Evolutionary conservation across 2,888 invertebrate species (phyloP).

Genomic region (Oxyteleia sp.): DNA sequence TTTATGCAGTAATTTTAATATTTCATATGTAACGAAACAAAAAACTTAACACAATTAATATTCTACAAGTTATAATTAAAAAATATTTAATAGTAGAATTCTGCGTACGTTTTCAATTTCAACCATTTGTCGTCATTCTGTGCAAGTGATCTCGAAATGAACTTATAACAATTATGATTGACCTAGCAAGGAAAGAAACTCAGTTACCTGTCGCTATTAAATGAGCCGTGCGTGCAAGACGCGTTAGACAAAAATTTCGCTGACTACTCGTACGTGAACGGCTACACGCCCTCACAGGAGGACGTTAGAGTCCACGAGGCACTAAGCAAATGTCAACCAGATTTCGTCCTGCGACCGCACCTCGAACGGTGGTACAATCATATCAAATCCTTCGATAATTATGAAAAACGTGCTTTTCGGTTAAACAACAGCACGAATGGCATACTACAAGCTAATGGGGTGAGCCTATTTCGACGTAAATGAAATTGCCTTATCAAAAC

Average conservation of each 20-base stretch:
- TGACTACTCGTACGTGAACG: constrained; percentile 87
- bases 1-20: too few relatives aligned
- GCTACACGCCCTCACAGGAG: constrained; percentile 86
- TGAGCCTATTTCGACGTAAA: constrained; percentile 66
- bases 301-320: constrained; percentile 84
- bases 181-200: constrained; percentile 59
- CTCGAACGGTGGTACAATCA: constrained; percentile 87
- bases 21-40: too few relatives aligned
- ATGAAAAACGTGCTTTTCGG: constrained; percentile 81
- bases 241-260: constrained; percentile 86
- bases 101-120: too few relatives aligned
- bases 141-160: not conserved
- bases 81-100: too few relatives aligned
- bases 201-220: constrained; percentile 79
- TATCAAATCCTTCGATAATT: constrained; percentile 82
- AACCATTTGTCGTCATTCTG: constrained; percentile 84
- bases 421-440: constrained; percentile 4
- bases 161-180: constrained; percentile 78
- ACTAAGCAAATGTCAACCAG: constrained; percentile 75
- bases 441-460: constrained; percentile 36
- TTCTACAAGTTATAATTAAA: too few relatives aligned
- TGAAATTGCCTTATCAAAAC: constrained; percentile 14
- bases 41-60: too few relatives aligned
- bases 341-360: constrained; percentile 81
- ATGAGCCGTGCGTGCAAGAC: constrained; percentile 83